These are phyloP conservation scores for Gymnothorax javanicus DNA, from an alignment of 2,797 vertebrate species.

Conservation along the genomic window DNA sequence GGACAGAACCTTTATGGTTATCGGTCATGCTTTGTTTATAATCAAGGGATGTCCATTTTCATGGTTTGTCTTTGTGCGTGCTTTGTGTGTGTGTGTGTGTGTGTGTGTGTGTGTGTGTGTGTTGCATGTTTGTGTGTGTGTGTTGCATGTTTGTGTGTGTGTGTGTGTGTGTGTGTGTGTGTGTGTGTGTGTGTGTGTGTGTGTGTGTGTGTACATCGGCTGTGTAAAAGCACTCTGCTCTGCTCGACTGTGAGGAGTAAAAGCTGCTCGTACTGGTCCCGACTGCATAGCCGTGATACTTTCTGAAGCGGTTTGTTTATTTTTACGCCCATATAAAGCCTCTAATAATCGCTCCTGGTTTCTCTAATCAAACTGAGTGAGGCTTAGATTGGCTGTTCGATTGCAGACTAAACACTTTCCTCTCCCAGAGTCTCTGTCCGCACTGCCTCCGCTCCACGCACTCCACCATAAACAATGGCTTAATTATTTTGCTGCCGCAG, in stretches of 20 bases:
- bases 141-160: background rate
- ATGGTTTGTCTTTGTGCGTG: background rate
- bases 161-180: background rate
- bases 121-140: background rate
- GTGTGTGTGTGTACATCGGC: background rate
- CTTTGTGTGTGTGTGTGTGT: background rate
- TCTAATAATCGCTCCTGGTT: slow-evolving; percentile 1
- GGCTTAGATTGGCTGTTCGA: slow-evolving; percentile 24
- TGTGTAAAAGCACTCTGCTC: background rate
- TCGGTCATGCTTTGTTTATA: background rate
- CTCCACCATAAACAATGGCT: slow-evolving; percentile 25
- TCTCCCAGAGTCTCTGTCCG: slow-evolving; percentile 11
- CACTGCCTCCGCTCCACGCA: background rate
- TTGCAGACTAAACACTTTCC: slow-evolving; percentile 41
- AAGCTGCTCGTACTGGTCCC: background rate
- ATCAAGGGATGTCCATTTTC: background rate
- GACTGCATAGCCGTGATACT: background rate
- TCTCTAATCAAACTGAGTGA: slow-evolving; percentile 23
- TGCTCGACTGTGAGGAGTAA: background rate
- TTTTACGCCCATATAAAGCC: slow-evolving; percentile 6
- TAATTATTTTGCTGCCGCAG: slow-evolving; percentile 34
- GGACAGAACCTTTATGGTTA: background rate
- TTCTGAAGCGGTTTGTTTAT: slow-evolving; percentile 10
- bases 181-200: background rate
- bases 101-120: no score